Conservation (phyloP, 2,888 invertebrate species). For the Lasioglossum morio region DNA sequence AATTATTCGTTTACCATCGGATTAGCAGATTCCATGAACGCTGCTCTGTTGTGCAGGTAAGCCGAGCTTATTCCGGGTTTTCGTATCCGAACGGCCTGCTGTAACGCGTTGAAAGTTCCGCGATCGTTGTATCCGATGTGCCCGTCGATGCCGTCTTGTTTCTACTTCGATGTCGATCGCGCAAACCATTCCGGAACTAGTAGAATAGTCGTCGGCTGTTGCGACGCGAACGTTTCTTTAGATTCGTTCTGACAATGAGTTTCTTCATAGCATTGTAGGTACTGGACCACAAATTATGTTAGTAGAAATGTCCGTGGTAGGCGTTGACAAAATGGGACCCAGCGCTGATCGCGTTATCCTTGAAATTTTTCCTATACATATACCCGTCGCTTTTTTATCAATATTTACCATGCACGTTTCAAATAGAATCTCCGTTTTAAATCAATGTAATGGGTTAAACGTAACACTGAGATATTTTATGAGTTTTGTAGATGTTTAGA, state of each 20-base stretch:
- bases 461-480: background rate
- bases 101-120: slow-evolving; percentile 41
- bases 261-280: background rate
- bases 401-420: background rate
- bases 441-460: background rate
- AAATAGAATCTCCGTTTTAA: background rate
- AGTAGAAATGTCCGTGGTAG: background rate
- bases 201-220: background rate
- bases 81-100: slow-evolving; percentile 23
- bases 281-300: background rate
- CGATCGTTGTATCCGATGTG: background rate
- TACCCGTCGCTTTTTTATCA: too few relatives aligned
- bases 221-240: background rate
- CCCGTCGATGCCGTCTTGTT: background rate
- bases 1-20: slow-evolving; percentile 71
- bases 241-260: background rate
- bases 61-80: slow-evolving; percentile 64
- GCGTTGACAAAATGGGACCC: too few relatives aligned
- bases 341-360: too few relatives aligned
- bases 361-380: too few relatives aligned
- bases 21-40: slow-evolving; percentile 63
- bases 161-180: background rate
- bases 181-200: background rate
- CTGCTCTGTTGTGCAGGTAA: slow-evolving; percentile 56
- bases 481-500: too few relatives aligned